Evolutionary conservation across 64 coral and sea anemone genomes (phyloP), one percentile per base, ranked within the genome.

Genomic region (Platygyra sinensis): DNA sequence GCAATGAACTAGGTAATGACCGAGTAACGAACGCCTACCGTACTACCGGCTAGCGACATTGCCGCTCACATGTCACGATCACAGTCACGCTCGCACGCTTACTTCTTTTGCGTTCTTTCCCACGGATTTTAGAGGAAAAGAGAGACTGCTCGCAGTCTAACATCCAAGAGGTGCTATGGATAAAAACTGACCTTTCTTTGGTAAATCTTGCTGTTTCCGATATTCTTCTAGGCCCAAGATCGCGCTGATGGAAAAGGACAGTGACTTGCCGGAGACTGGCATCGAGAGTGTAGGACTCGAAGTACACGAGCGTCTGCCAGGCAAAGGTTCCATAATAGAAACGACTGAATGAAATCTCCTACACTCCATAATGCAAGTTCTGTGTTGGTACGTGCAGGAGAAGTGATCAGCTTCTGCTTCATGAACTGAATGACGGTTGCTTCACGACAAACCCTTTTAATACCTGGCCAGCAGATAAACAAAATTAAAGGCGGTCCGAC

Each of bases 201-300:
- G 29, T 60, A 54, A 61, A 61, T 12, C 10, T 12, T 33, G 50
- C 0, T 10, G 3, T 4, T 0, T 80, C 30, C 17, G 27, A 14
- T 61, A 4, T 0, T 61, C 15, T 61, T 62, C 57, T 16, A 80
- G 52, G 29, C 78, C 78, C 27, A 62, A 57, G 11, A 80, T 80
- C 11, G 7, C 28, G 29, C 29, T 61, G 78, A 80, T 80, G 28
- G 78, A 80, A 30, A 80, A 80, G 52, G 30, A 27, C 78, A 80
- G 15, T 5, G 78, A 54, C 65, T 27, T 8, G 10, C 22, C 1
- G 65, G 65, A 11, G 22, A n/a, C 65, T 69, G 65, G 65, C 0
- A 25, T 11, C 25, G 5, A 69, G 65, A n/a, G 11, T n/a, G 25
- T 57, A 10, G 5, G 24, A 11, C 65, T 6, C 65, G 24, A 27